phyloP scores from a whole-genome alignment of 1,140 invertebrate genomes.

The Drosophila willistoni region DNA sequence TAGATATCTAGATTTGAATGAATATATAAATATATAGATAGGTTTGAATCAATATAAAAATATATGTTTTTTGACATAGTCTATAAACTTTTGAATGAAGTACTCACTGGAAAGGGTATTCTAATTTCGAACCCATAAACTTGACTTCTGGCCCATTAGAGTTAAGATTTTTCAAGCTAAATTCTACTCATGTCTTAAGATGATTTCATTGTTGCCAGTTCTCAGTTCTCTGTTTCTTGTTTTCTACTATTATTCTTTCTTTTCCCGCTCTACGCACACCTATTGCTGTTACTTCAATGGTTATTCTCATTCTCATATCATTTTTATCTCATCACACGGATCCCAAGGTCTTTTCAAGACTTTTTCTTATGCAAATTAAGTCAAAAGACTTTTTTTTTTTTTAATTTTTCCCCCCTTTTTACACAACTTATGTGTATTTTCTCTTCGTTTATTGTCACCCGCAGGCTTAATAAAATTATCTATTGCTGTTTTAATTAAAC shows the following conservation, averaged over 20 bases:
- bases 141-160: too few relatives aligned
- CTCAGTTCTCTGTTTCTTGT: constrained; percentile 1
- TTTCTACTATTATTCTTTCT: constrained; percentile 2
- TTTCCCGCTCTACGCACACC: constrained; percentile 17
- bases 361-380: constrained; percentile 46
- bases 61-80: too few relatives aligned
- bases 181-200: background rate
- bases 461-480: constrained; percentile 48
- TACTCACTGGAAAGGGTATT: too few relatives aligned
- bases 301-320: constrained; percentile 9
- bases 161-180: background rate
- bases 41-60: too few relatives aligned
- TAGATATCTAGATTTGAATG: too few relatives aligned
- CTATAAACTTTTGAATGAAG: too few relatives aligned
- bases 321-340: constrained; percentile 8
- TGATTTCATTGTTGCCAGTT: constrained; percentile 12
- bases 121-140: too few relatives aligned
- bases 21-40: too few relatives aligned
- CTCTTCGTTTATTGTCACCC: constrained; percentile 38
- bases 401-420: constrained; percentile 20
- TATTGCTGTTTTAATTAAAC: constrained; percentile 47
- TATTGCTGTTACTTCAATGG: constrained; percentile 36
- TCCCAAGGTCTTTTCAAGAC: constrained; percentile 18
- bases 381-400: background rate
- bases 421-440: constrained; percentile 1